Evolutionary conservation across 2,888 invertebrate genomes (phyloP), one percentile per base, ranked within the genome.

Genomic region (Caenorhabditis panamensis): DNA sequence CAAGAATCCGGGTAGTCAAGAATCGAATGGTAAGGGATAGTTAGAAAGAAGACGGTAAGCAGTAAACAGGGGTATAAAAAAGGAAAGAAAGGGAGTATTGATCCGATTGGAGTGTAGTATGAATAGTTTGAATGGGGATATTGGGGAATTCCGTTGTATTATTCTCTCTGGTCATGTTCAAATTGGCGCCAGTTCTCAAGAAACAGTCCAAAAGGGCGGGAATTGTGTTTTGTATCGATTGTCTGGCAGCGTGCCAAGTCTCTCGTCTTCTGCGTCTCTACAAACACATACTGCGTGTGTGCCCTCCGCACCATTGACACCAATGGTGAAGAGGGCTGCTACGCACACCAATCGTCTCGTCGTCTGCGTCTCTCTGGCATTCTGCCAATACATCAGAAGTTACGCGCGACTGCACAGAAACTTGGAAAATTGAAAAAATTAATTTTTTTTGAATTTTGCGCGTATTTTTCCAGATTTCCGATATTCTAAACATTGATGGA

Each of bases 181-280:
- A 76, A 62, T 68, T 76, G 62, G 56, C 73, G 73, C 73, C 73
- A 66, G 31, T 37, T 20, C 22, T 22, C 28, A 37, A 24, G 61
- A 61, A 51, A 36, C 26, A 36, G 49, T 61, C 16, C 31, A 59
- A 78, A 69, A 71, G 69, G 75, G 69, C 80, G 80, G 79, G 73
- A 31, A 58, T 36, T 61, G 58, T 24, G 56, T 72, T 72, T 28
- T 69, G 64, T 80, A 80, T 80, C 54, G 80, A 80, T 80, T 76
- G 56, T 64, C 37, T 80, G 80, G 80, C 80, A 71, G 16, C 20
- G 37, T 76, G 80, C 80, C 80, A 80, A 76, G 13, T 16, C 8
- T 54, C 41, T 9, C 8, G 18, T 16, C 37, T 11, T 80, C 80
- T 80, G 76, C 76, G 80, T 71, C 76, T 80, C 80, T 36, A n/a